Evolutionary conservation across 2,797 vertebrate species (phyloP), one percentile per base, ranked within the genome.

Genomic region (Cetoscarus ocellatus): DNA sequence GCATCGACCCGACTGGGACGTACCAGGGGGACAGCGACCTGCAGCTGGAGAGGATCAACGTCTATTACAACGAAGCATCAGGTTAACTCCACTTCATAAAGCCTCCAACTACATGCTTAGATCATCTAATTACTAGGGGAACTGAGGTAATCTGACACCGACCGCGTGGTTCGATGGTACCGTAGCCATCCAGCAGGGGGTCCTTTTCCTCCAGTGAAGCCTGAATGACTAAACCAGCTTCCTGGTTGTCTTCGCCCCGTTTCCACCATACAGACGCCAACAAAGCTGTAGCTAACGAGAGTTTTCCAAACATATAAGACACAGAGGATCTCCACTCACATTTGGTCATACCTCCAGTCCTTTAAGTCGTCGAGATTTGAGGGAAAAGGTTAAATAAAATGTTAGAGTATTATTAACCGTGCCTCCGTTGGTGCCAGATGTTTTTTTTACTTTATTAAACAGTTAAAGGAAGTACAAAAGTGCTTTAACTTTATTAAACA

Each of bases 61-160:
- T 92, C 0, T 92, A 92, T 45, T 92, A 91, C 83, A 92, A 89
- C 77, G 91, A 92, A 55, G 91, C 90, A 0, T 6, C 88, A 83
- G 90, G 90, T 90, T 8, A 60, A 27, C 12, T n/a, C 35, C 10
- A 42, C 42, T 44, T 54, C 57, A 48, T 40, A 3, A 43, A 2
- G 1, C 12, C 12, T 39, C 10, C 5, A 1, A n/a, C 59, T 48
- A 18, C 39, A 1, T 3, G 35, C 42, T 63, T 42, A 53, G 27
- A 74, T 63, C 45, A 70, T 48, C 52, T 65, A 0, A 47, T 62
- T 57, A 60, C 49, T 34, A n/a, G 57, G 17, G 58, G 54, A 67
- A 61, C 7, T 47, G 0, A 1, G 45, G 77, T 75, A 77, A 82
- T 64, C 43, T 38, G 64, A 63, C n/a, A 60, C 61, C 27, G 9